Base-by-base conservation (phyloP, 2,888 invertebrate genomes). In the Erebia palarica region DNA sequence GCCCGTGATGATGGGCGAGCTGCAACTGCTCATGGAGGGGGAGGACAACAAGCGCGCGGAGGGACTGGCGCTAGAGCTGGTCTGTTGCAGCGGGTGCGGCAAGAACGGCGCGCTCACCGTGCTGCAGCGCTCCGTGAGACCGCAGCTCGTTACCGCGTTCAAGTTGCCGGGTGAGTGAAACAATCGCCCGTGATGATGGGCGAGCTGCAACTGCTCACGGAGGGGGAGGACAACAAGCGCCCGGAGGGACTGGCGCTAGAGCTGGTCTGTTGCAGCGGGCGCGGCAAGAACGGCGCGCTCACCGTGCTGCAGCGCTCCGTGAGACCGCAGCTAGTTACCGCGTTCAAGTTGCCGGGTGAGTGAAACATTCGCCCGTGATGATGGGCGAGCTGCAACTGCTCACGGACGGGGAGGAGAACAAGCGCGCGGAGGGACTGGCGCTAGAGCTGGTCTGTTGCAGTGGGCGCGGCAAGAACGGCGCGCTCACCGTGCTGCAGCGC, bases 61-160 rank as follows among this genome's bases (percentile, higher is more conserved):
- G 73, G 65, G 65, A 7, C 80, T 79, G 13, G 78, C 83, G 14
- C 94, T 99, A 49, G 99, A 99, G 90, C 94, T 99, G 65, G 98
- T 99, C 0, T 97, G 97, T 0, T 98, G 99, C 59, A 97, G 97
- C 63, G 99, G 99, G 0, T 96, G 97, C 82, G 98, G 97, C 0
- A 99, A 99, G 93, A 99, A 99, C 88, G 99, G 99, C 0, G 98
- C 99, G 0, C 93, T 99, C 7, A 98, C 98, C 80, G 97, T 99
- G 9, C 93, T 99, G 66, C 98, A 98, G 86, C 91, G 96, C 76
- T 96, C 96, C 5, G 95, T 98, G 36, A 92, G 96, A 65, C 97
- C 98, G 1, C 97, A 97, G 84, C 96, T 98, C 4, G 96, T 98
- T 9, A 98, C 98, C 0, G 98, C 98, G 0, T 98, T 98, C 89